A percentile compares a stretch with the other conserved stretches of the same genome.
Conservation (phyloP, 2,113 vertebrate species). For the Scortum barcoo region DNA sequence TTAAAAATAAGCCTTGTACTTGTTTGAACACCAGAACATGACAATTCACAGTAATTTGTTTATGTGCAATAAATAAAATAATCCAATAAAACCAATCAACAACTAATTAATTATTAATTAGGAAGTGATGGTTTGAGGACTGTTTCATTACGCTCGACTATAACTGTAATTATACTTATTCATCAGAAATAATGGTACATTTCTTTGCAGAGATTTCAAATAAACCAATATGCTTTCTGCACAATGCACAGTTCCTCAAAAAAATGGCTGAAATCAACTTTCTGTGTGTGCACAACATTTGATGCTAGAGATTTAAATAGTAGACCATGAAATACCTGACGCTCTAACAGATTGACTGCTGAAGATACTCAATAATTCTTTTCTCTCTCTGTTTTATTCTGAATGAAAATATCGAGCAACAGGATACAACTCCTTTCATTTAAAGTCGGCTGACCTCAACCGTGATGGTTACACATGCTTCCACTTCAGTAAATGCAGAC, state of each 20-base stretch:
- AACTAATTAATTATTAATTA: too few species aligned
- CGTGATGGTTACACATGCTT: constrained; percentile 9
- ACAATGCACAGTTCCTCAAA: not conserved
- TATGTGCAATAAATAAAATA: too few species aligned
- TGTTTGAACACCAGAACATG: not conserved
- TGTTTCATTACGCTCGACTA: not conserved
- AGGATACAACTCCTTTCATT: constrained; percentile 20
- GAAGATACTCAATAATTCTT: not conserved
- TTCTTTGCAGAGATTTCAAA: not conserved
- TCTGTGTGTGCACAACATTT: not conserved
- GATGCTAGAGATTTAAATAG: not conserved
- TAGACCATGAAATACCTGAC: not conserved
- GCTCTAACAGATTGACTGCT: not conserved
- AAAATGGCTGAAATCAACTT: not conserved
- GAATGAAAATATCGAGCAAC: constrained; percentile 1
- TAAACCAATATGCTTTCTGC: not conserved
- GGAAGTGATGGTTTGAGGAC: not conserved
- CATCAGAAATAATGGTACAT: not conserved
- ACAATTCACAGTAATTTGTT: too few species aligned
- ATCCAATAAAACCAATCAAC: not conserved
- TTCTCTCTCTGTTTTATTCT: not conserved
- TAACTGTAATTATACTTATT: not conserved
- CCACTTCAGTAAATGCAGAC: constrained; percentile 17
- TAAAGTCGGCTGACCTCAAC: constrained; percentile 13
- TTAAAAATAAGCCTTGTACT: not conserved